Evolutionary conservation across 1,140 invertebrate genomes (phyloP).

Genomic region (Drosophila pruinosa): DNA sequence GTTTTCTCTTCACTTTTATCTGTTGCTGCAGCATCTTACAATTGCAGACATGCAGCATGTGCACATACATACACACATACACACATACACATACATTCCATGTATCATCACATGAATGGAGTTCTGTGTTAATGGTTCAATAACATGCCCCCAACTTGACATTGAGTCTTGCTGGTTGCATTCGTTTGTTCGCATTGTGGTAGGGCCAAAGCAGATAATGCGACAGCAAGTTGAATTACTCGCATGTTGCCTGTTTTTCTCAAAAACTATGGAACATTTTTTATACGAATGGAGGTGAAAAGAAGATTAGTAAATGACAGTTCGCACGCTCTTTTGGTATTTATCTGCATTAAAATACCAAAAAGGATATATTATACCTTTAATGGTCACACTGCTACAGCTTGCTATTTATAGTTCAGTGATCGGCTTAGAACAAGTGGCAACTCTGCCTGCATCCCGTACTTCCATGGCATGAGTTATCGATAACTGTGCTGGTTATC

Average conservation of each 20-base stretch:
- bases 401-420: neutral
- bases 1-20: no score
- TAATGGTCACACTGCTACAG: neutral
- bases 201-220: conserved; percentile 38
- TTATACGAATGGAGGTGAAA: no score
- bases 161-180: conserved; percentile 52
- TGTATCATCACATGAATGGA: conserved; percentile 25
- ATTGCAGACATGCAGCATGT: neutral
- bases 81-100: neutral
- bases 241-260: no score
- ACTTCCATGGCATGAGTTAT: no score
- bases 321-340: no score
- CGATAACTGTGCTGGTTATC: neutral
- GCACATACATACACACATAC: neutral
- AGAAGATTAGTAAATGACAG: no score
- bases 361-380: no score
- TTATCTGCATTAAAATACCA: no score
- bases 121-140: conserved; percentile 68
- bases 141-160: conserved; percentile 56
- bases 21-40: neutral
- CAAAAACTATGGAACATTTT: no score
- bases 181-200: conserved; percentile 47
- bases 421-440: neutral
- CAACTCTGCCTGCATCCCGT: neutral
- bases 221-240: neutral